Percentiles rank a stretch among this genome's conserved stretches.
These are phyloP conservation scores for Morpho helenor DNA, from an alignment of 2,888 invertebrate genomes.

Conservation along the genomic window DNA sequence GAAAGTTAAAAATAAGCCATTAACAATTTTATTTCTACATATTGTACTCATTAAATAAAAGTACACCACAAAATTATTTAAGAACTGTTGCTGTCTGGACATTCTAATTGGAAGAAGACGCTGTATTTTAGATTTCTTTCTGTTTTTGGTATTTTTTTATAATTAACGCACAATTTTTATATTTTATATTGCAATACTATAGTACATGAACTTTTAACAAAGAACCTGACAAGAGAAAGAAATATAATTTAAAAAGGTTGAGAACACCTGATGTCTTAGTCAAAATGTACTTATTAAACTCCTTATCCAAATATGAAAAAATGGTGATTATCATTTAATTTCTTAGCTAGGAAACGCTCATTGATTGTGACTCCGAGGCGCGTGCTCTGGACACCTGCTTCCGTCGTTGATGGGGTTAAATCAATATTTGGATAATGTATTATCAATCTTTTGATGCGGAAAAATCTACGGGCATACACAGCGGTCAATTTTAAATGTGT, in stretches of 20 bases:
- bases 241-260: slow-evolving; percentile 38
- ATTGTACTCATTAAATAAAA: too few relatives aligned
- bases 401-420: slow-evolving; percentile 76
- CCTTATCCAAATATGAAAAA: slow-evolving; percentile 69
- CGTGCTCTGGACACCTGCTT: slow-evolving; percentile 74
- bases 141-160: too few relatives aligned
- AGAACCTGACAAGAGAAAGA: not conserved
- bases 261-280: slow-evolving; percentile 39
- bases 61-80: too few relatives aligned
- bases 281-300: slow-evolving; percentile 66
- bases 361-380: slow-evolving; percentile 61
- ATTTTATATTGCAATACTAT: not conserved
- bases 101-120: too few relatives aligned
- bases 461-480: too few relatives aligned
- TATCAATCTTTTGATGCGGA: slow-evolving; percentile 45
- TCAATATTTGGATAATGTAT: slow-evolving; percentile 76
- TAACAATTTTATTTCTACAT: too few relatives aligned
- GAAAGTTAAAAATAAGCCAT: too few relatives aligned
- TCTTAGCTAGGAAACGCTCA: slow-evolving; percentile 73
- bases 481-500: too few relatives aligned
- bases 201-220: not conserved
- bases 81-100: too few relatives aligned
- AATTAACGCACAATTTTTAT: too few relatives aligned
- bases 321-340: slow-evolving; percentile 77
- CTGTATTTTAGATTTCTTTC: too few relatives aligned